Conservation (phyloP, 1,140 invertebrate species). For the Gryon sp. region DNA sequence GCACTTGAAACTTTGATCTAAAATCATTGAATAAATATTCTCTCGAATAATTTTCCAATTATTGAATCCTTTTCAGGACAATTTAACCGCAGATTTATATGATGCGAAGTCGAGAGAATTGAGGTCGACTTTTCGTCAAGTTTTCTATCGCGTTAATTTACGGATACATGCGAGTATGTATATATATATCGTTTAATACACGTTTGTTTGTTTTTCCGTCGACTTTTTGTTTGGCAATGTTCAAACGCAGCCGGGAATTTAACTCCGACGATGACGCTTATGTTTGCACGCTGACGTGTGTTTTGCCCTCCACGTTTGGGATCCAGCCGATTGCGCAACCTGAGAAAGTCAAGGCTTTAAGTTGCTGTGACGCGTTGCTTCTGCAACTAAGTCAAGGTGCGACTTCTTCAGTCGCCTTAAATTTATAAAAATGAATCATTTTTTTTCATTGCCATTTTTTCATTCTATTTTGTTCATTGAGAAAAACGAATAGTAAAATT, state of each 20-base stretch:
- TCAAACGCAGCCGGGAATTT: constrained; percentile 22
- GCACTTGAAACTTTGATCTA: no score
- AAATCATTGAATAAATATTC: no score
- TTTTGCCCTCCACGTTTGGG: constrained; percentile 61
- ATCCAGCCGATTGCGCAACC: constrained; percentile 60
- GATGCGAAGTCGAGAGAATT: constrained; percentile 10
- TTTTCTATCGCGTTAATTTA: constrained; percentile 34
- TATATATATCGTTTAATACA: no score
- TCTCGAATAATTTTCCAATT: neutral
- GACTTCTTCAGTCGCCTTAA: constrained; percentile 36
- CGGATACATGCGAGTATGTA: neutral
- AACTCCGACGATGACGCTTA: constrained; percentile 30
- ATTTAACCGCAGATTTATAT: constrained; percentile 10
- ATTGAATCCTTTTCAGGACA: neutral
- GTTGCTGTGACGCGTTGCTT: constrained; percentile 12
- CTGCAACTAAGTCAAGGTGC: constrained; percentile 48
- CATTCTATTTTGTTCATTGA: neutral
- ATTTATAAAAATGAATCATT: no score
- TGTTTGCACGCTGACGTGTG: constrained; percentile 64
- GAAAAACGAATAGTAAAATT: no score
- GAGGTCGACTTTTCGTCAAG: constrained; percentile 31
- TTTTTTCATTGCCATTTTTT: neutral
- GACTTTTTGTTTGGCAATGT: constrained; percentile 26
- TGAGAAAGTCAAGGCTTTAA: constrained; percentile 67
- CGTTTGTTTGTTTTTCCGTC: constrained; percentile 34